These are phyloP conservation scores for Ataeniobius toweri DNA, from an alignment of 2,797 vertebrate genomes.

Conservation along the genomic window DNA sequence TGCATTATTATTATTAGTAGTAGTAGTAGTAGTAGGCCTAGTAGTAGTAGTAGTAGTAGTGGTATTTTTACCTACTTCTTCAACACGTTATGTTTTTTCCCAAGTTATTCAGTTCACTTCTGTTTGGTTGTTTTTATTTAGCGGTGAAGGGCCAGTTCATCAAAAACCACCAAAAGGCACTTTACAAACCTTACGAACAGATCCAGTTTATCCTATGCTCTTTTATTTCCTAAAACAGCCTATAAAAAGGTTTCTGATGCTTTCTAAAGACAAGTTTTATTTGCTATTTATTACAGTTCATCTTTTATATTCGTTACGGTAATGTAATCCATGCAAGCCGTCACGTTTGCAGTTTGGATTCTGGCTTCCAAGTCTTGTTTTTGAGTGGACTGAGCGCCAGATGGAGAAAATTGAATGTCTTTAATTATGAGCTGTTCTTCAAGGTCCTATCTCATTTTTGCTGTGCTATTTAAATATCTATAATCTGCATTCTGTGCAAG, in stretches of 20 bases:
- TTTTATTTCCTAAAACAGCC: background rate
- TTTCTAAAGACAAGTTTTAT: background rate
- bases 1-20: background rate
- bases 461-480: background rate
- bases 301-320: slow-evolving; percentile 61
- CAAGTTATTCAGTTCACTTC: background rate
- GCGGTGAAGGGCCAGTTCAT: too few species aligned
- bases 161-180: background rate
- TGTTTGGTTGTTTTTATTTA: background rate
- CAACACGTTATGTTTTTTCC: background rate
- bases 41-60: background rate
- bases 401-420: slow-evolving; percentile 4
- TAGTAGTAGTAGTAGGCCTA: background rate
- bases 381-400: slow-evolving; percentile 3
- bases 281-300: background rate
- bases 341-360: slow-evolving; percentile 67
- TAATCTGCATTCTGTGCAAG: background rate
- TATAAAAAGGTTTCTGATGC: background rate
- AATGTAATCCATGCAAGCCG: slow-evolving; percentile 50
- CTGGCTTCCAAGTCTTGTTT: slow-evolving; percentile 28
- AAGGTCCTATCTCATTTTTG: slow-evolving; percentile 2
- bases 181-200: background rate
- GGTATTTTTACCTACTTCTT: background rate
- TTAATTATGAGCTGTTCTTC: slow-evolving; percentile 12
- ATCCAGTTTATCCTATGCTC: background rate